These are phyloP conservation scores for Kuschelorhynchus macadamiae DNA, from an alignment of 2,888 invertebrate species.

Conservation along the genomic window DNA sequence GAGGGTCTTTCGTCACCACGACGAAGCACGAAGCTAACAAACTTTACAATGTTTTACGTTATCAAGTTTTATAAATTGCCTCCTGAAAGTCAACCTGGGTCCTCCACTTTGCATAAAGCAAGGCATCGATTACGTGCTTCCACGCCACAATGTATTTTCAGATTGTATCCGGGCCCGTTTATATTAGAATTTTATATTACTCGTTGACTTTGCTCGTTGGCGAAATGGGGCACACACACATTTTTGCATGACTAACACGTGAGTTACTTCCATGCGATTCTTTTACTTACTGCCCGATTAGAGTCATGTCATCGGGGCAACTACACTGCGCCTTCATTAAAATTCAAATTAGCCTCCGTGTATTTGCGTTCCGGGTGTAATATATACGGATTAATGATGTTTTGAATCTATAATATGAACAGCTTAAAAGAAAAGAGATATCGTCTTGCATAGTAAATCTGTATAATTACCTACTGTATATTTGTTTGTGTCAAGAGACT, in stretches of 20 bases:
- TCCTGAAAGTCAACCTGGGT: conserved; percentile 66
- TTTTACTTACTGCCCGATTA: conserved; percentile 21
- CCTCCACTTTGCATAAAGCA: conserved; percentile 67
- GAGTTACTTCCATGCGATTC: conserved; percentile 37
- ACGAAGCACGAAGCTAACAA: conserved; percentile 51
- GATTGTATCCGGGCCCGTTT: conserved; percentile 67
- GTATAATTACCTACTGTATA: no score
- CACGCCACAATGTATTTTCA: conserved; percentile 65
- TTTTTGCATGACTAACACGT: conserved; percentile 34
- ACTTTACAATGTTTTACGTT: conserved; percentile 66
- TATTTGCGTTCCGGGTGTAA: conserved; percentile 1
- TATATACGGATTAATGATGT: neutral
- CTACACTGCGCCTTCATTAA: conserved; percentile 49
- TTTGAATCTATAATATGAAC: no score
- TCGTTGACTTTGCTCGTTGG: conserved; percentile 64
- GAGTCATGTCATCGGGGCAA: conserved; percentile 28
- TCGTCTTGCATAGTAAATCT: no score
- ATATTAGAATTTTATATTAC: conserved; percentile 68
- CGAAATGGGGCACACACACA: conserved; percentile 64
- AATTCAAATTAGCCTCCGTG: conserved; percentile 30
- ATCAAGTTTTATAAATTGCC: conserved; percentile 67
- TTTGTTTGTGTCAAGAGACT: no score
- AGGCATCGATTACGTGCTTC: conserved; percentile 65
- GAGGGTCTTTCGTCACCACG: conserved; percentile 22
- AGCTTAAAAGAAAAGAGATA: no score